A percentile compares a stretch with the other conserved stretches of the same genome.
phyloP scores from a whole-genome alignment of 2,888 invertebrate genomes.

The Diploptera punctata region DNA sequence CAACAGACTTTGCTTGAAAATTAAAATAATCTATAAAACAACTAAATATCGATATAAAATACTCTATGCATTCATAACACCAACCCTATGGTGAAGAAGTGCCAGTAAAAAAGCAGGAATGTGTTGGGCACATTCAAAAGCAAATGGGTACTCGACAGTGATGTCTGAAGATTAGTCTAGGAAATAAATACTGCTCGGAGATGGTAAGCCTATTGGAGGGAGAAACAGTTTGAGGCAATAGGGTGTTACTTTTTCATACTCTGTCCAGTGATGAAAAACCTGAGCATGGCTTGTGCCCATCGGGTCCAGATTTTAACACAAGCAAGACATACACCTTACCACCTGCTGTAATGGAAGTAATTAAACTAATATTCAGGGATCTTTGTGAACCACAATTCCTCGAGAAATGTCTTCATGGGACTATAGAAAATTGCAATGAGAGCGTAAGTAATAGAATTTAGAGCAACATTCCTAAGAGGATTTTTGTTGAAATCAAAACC shows the following conservation, averaged over 20 bases:
- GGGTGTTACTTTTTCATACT: neutral
- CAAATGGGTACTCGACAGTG: no score
- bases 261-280: neutral
- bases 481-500: neutral
- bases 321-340: neutral
- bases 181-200: no score
- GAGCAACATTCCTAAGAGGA: neutral
- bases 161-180: no score
- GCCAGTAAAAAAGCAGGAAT: no score
- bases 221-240: no score
- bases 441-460: neutral
- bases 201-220: no score
- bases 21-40: no score
- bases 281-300: neutral
- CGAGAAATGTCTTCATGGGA: neutral
- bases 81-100: no score
- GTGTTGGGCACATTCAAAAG: no score
- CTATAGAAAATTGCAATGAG: conserved; percentile 5
- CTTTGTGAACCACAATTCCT: neutral
- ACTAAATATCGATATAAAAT: no score
- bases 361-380: conserved; percentile 25
- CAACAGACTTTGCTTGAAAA: no score
- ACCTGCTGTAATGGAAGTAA: neutral
- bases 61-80: no score
- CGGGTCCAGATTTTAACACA: neutral